These are phyloP conservation scores for Cylloceria caligata DNA, from an alignment of 2,888 invertebrate genomes.

Conservation along the genomic window DNA sequence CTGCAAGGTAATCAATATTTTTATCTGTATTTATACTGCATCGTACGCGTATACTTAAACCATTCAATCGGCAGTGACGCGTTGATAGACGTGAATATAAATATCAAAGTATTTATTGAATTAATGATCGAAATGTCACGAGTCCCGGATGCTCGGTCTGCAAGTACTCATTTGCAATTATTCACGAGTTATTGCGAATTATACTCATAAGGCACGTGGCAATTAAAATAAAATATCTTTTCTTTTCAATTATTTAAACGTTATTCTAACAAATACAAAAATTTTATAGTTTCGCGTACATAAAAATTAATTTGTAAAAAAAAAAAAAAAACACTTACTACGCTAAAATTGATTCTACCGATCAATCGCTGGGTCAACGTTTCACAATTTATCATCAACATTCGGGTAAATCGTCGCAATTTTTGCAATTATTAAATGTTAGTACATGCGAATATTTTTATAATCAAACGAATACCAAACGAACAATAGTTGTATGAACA, in stretches of 20 bases:
- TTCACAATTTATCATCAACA: no score
- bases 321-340: no score
- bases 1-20: conserved; percentile 89
- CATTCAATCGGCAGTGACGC: background rate
- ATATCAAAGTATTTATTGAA: conserved; percentile 40
- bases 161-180: background rate
- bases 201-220: background rate
- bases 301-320: no score
- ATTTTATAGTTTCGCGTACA: no score
- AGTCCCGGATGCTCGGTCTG: background rate
- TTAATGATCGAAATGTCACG: conserved; percentile 36
- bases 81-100: conserved; percentile 16
- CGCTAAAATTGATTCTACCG: no score
- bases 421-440: no score
- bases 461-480: no score
- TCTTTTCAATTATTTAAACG: background rate
- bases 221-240: background rate
- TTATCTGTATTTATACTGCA: background rate
- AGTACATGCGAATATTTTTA: no score
- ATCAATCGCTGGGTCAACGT: no score
- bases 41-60: background rate
- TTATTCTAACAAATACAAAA: no score
- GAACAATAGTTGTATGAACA: no score
- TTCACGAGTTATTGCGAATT: background rate
- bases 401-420: no score